Evolutionary conservation across 2,888 invertebrate genomes (phyloP), one percentile per base, ranked within the genome.

Genomic region (Pristionchus entomophagus): DNA sequence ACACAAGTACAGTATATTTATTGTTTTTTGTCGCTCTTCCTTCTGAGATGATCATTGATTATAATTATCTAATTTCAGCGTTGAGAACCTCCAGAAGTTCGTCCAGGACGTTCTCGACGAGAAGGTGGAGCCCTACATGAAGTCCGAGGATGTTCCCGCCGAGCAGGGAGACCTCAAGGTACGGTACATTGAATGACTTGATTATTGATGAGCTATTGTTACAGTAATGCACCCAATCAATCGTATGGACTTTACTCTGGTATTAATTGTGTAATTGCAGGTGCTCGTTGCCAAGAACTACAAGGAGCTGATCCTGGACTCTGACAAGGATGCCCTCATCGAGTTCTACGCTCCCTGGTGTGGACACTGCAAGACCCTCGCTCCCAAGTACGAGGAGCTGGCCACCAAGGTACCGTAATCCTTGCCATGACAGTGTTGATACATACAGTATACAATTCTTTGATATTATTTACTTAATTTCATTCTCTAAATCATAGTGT

Each of bases 291-390:
- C 96, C 88, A 97, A 97, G 95, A 99, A 98, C 95, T 99, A 99
- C 95, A 96, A 98, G 93, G 97, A 98, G 86, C 91, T 93, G 53
- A 97, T 99, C 0, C 96, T 96, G 2, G 96, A 99, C 94, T 96
- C 97, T 91, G 96, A 95, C 51, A 96, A 97, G 93, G 99, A 99
- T 94, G 97, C 97, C 3, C 95, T 99, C 69, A 95, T 99, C 90
- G 99, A 99, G 95, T 99, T 99, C 95, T 99, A 99, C 94, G 99
- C 99, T 53, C 98, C 98, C 0, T 99, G 98, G 98, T 98, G 97
- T 94, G 98, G 99, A 90, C 99, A 99, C 94, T 99, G 99, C 95
- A 99, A 99, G 95, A 97, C 96, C 35, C 95, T 99, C 80, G 95
- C 97, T 2, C 99, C 99, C 32, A 95, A 97, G 85, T 99, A 95